These are phyloP conservation scores for Tipula vernalis DNA, from an alignment of 2,888 invertebrate genomes.

Conservation along the genomic window DNA sequence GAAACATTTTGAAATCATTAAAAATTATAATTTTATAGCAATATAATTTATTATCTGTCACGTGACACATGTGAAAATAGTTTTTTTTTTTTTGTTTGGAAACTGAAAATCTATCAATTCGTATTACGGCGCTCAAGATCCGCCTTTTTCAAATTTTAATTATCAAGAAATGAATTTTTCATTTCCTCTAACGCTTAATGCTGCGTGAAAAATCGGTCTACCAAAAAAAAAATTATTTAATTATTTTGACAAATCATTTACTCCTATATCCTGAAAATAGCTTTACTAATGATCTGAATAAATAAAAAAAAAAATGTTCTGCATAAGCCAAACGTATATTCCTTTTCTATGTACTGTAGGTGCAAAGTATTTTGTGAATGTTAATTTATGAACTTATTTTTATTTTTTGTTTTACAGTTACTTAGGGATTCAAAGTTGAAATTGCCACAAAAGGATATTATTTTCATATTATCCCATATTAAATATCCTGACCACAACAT, in stretches of 20 bases:
- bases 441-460: background rate
- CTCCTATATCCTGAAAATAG: conserved; percentile 7
- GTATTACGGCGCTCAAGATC: background rate
- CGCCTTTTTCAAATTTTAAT: background rate
- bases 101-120: background rate
- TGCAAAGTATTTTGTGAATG: conserved; percentile 6
- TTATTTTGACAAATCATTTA: conserved; percentile 7
- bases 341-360: background rate
- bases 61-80: background rate
- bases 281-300: background rate
- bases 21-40: background rate
- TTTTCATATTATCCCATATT: background rate
- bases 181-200: conserved; percentile 5
- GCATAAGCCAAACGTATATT: background rate
- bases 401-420: background rate
- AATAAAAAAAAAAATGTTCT: background rate
- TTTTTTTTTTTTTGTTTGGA: background rate
- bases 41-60: conserved; percentile 9
- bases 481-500: background rate
- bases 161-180: background rate
- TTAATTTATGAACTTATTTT: background rate
- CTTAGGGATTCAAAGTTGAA: background rate
- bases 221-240: background rate
- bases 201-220: background rate
- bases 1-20: conserved; percentile 7